Conservation (phyloP, 2,797 vertebrate genomes). For the Macropus fuliginosus region DNA sequence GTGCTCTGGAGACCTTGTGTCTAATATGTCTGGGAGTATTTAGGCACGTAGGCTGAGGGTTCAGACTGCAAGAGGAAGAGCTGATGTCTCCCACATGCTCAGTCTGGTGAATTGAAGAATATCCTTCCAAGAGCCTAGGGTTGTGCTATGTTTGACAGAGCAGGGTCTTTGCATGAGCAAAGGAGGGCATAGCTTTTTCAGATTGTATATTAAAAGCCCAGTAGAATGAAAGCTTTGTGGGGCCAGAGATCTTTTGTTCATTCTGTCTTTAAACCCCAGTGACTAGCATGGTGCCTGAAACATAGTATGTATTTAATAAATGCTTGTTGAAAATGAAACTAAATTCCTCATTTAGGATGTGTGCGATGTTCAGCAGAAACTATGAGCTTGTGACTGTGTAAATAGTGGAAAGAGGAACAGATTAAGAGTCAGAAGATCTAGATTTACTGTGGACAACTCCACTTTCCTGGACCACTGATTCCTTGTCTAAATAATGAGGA, state of each 20-base stretch:
- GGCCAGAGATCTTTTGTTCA: neutral
- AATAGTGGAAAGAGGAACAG: neutral
- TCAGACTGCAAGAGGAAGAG: neutral
- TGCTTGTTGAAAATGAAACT: neutral
- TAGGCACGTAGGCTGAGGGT: neutral
- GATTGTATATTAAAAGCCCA: neutral
- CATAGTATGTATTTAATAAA: neutral
- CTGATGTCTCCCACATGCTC: neutral
- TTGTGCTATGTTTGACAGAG: neutral
- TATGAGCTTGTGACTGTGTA: too few relatives aligned
- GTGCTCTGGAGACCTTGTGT: neutral
- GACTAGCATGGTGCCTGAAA: neutral
- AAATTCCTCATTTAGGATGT: neutral
- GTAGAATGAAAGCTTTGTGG: neutral
- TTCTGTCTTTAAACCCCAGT: neutral
- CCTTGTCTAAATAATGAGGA: neutral
- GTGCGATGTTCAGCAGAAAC: neutral
- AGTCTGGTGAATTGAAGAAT: neutral
- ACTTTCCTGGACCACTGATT: neutral
- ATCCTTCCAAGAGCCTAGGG: neutral
- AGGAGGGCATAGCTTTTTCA: neutral
- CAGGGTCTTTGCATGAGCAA: neutral
- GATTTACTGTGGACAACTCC: neutral
- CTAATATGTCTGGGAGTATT: neutral
- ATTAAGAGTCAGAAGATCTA: rapidly evolving